Evolutionary conservation across 1,140 invertebrate genomes (phyloP).

Genomic region (Drosophila sp.): DNA sequence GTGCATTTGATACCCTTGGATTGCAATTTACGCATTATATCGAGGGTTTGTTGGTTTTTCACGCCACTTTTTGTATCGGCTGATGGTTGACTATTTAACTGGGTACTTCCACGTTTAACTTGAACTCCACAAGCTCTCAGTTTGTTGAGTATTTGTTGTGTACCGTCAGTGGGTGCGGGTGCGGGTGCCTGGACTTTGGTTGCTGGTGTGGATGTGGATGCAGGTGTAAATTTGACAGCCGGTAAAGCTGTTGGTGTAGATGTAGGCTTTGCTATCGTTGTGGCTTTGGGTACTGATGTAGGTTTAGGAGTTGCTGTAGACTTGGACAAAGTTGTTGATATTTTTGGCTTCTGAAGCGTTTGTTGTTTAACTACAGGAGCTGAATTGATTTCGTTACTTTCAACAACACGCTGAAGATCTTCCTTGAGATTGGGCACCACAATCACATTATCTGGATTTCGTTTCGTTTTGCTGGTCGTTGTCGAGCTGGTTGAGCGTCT

Average conservation of each 20-base stretch:
- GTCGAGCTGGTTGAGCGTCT: neutral
- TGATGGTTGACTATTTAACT: constrained; percentile 1
- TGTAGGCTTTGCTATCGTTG: constrained; percentile 5
- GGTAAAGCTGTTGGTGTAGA: neutral
- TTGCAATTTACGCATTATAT: constrained; percentile 71
- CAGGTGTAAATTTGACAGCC: neutral
- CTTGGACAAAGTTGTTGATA: neutral
- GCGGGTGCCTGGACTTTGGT: neutral
- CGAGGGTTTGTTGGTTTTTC: constrained; percentile 53
- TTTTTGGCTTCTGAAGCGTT: neutral
- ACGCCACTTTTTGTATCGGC: neutral
- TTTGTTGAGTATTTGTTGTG: constrained; percentile 69
- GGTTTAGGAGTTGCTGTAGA: neutral
- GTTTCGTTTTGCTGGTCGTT: constrained; percentile 29
- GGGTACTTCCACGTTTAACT: constrained; percentile 60
- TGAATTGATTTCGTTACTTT: neutral
- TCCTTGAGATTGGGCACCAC: constrained; percentile 35
- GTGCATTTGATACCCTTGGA: constrained; percentile 74
- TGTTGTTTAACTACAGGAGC: neutral
- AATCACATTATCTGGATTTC: constrained; percentile 1
- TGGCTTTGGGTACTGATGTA: neutral
- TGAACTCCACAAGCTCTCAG: constrained; percentile 66
- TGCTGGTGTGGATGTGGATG: neutral
- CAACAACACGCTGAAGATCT: constrained; percentile 31
- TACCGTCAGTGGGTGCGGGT: constrained; percentile 36